Percentiles rank a stretch among this genome's conserved stretches.
Evolutionary conservation across 1,140 invertebrate species (phyloP).

Genomic region (Chrysoperla carnea): DNA sequence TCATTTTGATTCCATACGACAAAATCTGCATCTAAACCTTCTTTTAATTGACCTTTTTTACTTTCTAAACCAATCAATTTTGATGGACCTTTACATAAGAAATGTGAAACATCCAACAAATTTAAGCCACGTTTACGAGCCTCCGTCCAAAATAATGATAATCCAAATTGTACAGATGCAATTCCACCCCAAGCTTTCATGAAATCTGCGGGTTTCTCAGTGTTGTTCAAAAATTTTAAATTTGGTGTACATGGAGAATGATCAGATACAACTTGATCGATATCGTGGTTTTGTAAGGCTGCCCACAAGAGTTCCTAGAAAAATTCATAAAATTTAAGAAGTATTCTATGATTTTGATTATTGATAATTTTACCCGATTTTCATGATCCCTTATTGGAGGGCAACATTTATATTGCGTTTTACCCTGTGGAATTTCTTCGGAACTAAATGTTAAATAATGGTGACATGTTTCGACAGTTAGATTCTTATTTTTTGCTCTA

Average conservation of each 20-base stretch:
- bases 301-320: slow-evolving; percentile 41
- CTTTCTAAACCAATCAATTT: slow-evolving; percentile 35
- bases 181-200: slow-evolving; percentile 55
- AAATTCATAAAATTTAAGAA: too few species aligned
- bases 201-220: slow-evolving; percentile 33
- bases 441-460: slow-evolving; percentile 48
- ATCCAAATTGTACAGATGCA: slow-evolving; percentile 49
- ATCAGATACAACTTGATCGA: slow-evolving; percentile 53
- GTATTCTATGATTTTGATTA: too few species aligned
- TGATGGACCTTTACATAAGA: slow-evolving; percentile 39
- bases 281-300: slow-evolving; percentile 29
- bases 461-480: slow-evolving; percentile 54
- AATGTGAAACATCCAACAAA: slow-evolving; percentile 33
- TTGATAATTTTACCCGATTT: slow-evolving; percentile 30
- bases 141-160: slow-evolving; percentile 47
- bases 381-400: slow-evolving; percentile 41
- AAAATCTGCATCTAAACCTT: slow-evolving; percentile 52
- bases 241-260: slow-evolving; percentile 54
- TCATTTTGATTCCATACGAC: slow-evolving; percentile 49
- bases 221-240: slow-evolving; percentile 30
- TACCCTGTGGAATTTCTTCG: slow-evolving; percentile 39
- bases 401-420: slow-evolving; percentile 51
- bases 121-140: slow-evolving; percentile 27
- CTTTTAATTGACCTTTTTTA: slow-evolving; percentile 36
- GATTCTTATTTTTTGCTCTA: slow-evolving; percentile 22